Percentiles rank a stretch among this genome's conserved stretches.
These are phyloP conservation scores for Cinara cedri DNA, from an alignment of 2,888 invertebrate species.

Conservation along the genomic window DNA sequence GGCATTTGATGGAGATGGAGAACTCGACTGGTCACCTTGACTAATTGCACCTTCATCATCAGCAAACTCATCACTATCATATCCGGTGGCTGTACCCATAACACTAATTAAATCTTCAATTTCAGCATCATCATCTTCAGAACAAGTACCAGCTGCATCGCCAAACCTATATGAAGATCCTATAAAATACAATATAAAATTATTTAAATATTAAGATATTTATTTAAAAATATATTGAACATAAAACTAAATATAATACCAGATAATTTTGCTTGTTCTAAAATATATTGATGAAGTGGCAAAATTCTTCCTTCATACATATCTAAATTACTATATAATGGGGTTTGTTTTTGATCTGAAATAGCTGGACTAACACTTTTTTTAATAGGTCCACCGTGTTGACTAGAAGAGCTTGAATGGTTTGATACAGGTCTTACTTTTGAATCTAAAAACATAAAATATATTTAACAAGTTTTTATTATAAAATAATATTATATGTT, in stretches of 20 bases:
- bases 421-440: conserved; percentile 55
- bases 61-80: conserved; percentile 68
- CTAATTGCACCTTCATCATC: conserved; percentile 66
- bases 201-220: not conserved
- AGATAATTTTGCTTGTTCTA: conserved; percentile 82
- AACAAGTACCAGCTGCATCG: conserved; percentile 37
- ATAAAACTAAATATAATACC: conserved; percentile 63
- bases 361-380: conserved; percentile 53
- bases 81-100: conserved; percentile 61
- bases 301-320: conserved; percentile 70
- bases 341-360: conserved; percentile 53
- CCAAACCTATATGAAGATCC: conserved; percentile 44
- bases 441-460: conserved; percentile 5
- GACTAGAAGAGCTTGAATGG: conserved; percentile 56
- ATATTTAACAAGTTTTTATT: too few species aligned
- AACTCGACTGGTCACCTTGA: conserved; percentile 55
- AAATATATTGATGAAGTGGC: conserved; percentile 85
- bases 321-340: conserved; percentile 62
- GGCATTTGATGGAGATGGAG: conserved; percentile 50
- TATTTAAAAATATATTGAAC: not conserved
- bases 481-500: too few species aligned
- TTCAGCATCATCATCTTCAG: conserved; percentile 53
- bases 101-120: conserved; percentile 53
- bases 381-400: conserved; percentile 34
- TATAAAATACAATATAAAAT: not conserved